Conservation (phyloP, 1,140 invertebrate species). For the Ips nitidus region DNA sequence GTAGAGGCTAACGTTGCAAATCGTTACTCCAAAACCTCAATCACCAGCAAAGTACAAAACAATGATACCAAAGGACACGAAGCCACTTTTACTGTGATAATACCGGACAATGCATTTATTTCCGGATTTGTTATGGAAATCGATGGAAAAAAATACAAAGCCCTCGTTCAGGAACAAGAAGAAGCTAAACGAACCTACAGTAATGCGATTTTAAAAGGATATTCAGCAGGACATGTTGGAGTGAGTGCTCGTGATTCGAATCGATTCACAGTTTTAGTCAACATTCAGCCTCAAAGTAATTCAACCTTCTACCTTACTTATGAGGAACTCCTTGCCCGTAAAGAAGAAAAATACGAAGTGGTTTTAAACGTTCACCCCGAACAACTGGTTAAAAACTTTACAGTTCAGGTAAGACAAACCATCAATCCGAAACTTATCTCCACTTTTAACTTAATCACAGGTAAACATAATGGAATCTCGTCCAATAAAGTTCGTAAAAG, state of each 20-base stretch:
- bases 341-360: slow-evolving; percentile 62
- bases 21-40: slow-evolving; percentile 62
- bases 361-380: slow-evolving; percentile 62
- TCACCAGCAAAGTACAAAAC: slow-evolving; percentile 62
- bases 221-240: slow-evolving; percentile 63
- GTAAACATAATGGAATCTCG: slow-evolving; percentile 61
- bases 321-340: slow-evolving; percentile 62
- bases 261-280: slow-evolving; percentile 63
- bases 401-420: slow-evolving; percentile 48
- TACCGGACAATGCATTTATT: slow-evolving; percentile 68
- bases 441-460: slow-evolving; percentile 10
- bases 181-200: slow-evolving; percentile 66
- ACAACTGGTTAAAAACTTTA: slow-evolving; percentile 58
- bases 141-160: slow-evolving; percentile 57
- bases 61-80: slow-evolving; percentile 59
- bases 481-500: slow-evolving; percentile 58
- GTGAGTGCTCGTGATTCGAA: slow-evolving; percentile 65
- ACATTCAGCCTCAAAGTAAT: slow-evolving; percentile 60
- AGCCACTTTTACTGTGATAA: slow-evolving; percentile 60
- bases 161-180: slow-evolving; percentile 63
- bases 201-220: slow-evolving; percentile 60
- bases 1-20: slow-evolving; percentile 60
- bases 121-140: slow-evolving; percentile 65
- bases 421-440: too few species aligned
- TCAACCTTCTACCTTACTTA: slow-evolving; percentile 66